A percentile compares a stretch with the other conserved stretches of the same genome.
Evolutionary conservation across 2,797 vertebrate species (phyloP).

Genomic region (Tenualosa thibaudeaui): DNA sequence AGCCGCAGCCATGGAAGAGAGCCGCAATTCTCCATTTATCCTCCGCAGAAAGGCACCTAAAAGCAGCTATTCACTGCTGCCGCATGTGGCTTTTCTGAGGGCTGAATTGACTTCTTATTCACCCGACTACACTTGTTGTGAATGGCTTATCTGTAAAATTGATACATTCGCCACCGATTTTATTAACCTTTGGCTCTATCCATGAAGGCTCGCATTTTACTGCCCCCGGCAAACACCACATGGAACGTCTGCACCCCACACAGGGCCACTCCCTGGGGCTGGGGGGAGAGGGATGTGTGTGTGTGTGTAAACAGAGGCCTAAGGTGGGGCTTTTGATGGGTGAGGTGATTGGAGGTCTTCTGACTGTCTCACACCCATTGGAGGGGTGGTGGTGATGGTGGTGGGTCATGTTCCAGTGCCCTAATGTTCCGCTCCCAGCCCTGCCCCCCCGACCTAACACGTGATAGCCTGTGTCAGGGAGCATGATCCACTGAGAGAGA

Average conservation of each 20-base stretch:
- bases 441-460: not conserved
- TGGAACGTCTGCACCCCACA: slow-evolving; percentile 52
- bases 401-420: not conserved
- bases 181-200: slow-evolving; percentile 93
- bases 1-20: slow-evolving; percentile 85
- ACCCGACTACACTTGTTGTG: slow-evolving; percentile 92
- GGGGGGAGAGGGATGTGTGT: not conserved
- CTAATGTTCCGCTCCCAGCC: not conserved
- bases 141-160: slow-evolving; percentile 98
- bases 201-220: slow-evolving; percentile 64
- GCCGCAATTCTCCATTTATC: slow-evolving; percentile 93
- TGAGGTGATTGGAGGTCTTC: not conserved
- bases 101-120: slow-evolving; percentile 98
- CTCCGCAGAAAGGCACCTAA: slow-evolving; percentile 85
- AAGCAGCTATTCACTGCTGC: slow-evolving; percentile 93
- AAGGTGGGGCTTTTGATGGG: slow-evolving; percentile 12
- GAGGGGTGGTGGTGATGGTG: not conserved
- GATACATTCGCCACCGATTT: slow-evolving; percentile 94
- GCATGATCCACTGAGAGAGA: slow-evolving; percentile 22
- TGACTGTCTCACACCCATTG: not conserved
- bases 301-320: not conserved
- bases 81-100: slow-evolving; percentile 86
- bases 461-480: slow-evolving; percentile 40
- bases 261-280: not conserved
- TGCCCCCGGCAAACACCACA: slow-evolving; percentile 53